Evolutionary conservation across 2,888 invertebrate genomes (phyloP).

Genomic region (Cremastobaeus sp.): DNA sequence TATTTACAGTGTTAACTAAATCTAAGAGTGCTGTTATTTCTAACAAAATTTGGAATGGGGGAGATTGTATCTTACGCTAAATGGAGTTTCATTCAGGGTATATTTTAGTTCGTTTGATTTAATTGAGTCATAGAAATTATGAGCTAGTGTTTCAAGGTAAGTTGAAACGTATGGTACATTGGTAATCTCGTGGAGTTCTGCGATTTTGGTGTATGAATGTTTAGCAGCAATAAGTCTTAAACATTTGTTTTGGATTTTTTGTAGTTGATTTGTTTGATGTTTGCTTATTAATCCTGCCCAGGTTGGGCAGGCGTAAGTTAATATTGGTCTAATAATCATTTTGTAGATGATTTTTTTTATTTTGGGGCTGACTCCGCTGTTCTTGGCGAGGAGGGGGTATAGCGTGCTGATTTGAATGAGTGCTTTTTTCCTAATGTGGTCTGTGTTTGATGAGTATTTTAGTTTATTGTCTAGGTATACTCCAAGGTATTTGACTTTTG

Average conservation of each 20-base stretch:
- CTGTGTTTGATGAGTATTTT: neutral
- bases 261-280: too few species aligned
- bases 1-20: too few species aligned
- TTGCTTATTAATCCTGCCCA: too few species aligned
- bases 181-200: neutral
- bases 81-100: too few species aligned
- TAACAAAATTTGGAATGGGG: too few species aligned
- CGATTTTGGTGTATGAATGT: neutral
- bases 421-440: too few species aligned
- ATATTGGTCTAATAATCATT: neutral
- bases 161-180: too few species aligned
- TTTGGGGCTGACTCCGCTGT: neutral
- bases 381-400: neutral
- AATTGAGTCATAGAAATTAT: too few species aligned
- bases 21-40: too few species aligned
- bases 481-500: slow-evolving; percentile 7
- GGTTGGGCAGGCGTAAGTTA: neutral
- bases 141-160: too few species aligned
- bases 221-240: neutral
- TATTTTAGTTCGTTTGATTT: too few species aligned
- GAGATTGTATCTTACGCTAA: too few species aligned
- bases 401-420: neutral
- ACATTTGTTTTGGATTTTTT: slow-evolving; percentile 7
- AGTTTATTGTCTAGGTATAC: slow-evolving; percentile 1
- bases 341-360: slow-evolving; percentile 3